Evolutionary conservation across 2,888 invertebrate species (phyloP), one percentile per base, ranked within the genome.

Genomic region (Busseola fusca): DNA sequence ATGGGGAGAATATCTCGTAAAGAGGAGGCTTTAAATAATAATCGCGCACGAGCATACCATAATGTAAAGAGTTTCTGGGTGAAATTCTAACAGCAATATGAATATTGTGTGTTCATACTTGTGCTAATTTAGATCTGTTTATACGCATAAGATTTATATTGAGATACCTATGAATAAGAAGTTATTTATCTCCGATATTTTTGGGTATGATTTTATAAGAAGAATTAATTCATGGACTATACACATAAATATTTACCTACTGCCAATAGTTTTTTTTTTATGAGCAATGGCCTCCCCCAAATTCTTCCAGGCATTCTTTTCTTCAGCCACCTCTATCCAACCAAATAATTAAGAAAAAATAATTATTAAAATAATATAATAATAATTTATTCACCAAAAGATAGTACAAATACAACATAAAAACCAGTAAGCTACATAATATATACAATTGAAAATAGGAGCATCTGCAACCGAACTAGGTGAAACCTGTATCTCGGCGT

Each of bases 1-100:
- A 66, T 80, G 76, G 72, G 56, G 40, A 56, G 68, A 81, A 76
- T 72, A 76, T 56, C 65, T 48, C 70, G 76, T 63, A 70, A 76
- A 65, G 54, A 54, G 52, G 57, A 62, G 63, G 37, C 56, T 79
- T 76, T 67, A 74, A 74, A 74, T 74, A 80, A 76, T 80, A 67
- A 80, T 80, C 48, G 64, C 58, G 37, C 16, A 50, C 27, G 56
- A 52, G n/a, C 60, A 64, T 67, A 50, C 54, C 63, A 64, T 58
- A 80, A 66, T 74, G 27, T 66, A 21, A 59, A 48, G 64, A 62
- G 40, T 42, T 72, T 67, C 50, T 42, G 50, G 54, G 62, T 64
- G 14, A 62, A 72, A 71, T 71, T 78, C 62, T 62, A 12, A 25
- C 21, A 25, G 18, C 16, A 25, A 63, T 62, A 63, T 63, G n/a